These are phyloP conservation scores for Hirtodrosophila cameraria DNA, from an alignment of 2,888 invertebrate genomes.

Conservation along the genomic window DNA sequence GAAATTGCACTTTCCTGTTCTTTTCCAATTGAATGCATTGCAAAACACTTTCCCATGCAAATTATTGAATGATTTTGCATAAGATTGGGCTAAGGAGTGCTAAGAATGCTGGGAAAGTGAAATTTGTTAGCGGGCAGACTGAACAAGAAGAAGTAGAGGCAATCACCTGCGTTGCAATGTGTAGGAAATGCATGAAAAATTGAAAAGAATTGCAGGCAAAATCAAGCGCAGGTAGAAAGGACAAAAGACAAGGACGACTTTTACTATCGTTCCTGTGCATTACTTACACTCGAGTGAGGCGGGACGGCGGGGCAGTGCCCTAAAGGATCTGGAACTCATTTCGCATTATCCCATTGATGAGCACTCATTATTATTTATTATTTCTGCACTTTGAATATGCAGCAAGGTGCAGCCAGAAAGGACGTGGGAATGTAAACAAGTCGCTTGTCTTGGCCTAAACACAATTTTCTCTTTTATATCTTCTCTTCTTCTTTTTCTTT, in stretches of 20 bases:
- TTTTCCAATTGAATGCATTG: constrained; percentile 11
- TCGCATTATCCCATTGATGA: constrained; percentile 76
- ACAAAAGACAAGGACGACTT: constrained; percentile 48
- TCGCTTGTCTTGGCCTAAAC: constrained; percentile 12
- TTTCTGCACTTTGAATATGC: constrained; percentile 59
- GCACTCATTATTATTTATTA: constrained; percentile 76
- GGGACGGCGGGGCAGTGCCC: too few species aligned
- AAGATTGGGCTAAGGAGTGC: constrained; percentile 57
- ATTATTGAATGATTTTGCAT: constrained; percentile 74
- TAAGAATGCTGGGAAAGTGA: constrained; percentile 60
- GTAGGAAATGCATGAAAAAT: constrained; percentile 14
- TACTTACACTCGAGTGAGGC: constrained; percentile 60
- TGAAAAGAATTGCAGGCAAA: constrained; percentile 12
- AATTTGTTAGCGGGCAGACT: constrained; percentile 4
- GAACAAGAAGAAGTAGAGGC: constrained; percentile 23
- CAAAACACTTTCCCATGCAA: constrained; percentile 78
- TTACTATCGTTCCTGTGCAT: constrained; percentile 58
- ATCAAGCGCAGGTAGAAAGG: constrained; percentile 28
- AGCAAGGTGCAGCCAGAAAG: constrained; percentile 62
- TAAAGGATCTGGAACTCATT: constrained; percentile 67
- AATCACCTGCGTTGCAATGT: constrained; percentile 66
- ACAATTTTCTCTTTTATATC: constrained; percentile 13
- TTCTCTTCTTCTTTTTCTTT: not conserved
- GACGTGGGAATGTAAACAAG: constrained; percentile 78
- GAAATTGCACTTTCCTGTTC: constrained; percentile 50